Evolutionary conservation across 1,140 invertebrate genomes (phyloP).

Genomic region (Adelges cooleyi): DNA sequence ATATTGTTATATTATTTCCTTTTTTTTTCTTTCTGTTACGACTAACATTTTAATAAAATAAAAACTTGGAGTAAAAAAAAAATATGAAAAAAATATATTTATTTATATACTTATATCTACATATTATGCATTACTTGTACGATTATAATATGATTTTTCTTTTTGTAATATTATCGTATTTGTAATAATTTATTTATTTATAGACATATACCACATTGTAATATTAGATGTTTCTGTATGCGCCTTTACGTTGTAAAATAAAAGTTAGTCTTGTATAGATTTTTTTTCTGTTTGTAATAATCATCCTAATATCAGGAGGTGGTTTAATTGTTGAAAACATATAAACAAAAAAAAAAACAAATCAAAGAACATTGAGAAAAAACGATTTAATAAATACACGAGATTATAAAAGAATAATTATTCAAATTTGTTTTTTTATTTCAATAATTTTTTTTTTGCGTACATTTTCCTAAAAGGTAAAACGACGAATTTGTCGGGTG

Average conservation of each 20-base stretch:
- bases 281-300: conserved; percentile 18
- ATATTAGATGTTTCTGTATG: neutral
- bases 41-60: too few relatives aligned
- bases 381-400: conserved; percentile 24
- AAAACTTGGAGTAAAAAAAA: neutral
- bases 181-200: conserved; percentile 25
- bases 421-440: neutral
- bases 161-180: conserved; percentile 8
- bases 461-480: too few relatives aligned
- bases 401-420: conserved; percentile 10
- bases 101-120: too few relatives aligned
- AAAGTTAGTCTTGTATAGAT: conserved; percentile 22
- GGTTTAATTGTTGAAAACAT: conserved; percentile 17
- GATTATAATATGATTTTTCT: too few relatives aligned
- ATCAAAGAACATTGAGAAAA: neutral
- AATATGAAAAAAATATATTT: neutral
- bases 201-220: conserved; percentile 22
- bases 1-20: too few relatives aligned
- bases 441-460: too few relatives aligned
- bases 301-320: conserved; percentile 22
- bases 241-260: conserved; percentile 23
- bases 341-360: neutral
- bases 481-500: too few relatives aligned
- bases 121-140: too few relatives aligned
- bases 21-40: too few relatives aligned